Evolutionary conservation across 1,140 invertebrate species (phyloP).

Genomic region (Leptopilina boulardi): DNA sequence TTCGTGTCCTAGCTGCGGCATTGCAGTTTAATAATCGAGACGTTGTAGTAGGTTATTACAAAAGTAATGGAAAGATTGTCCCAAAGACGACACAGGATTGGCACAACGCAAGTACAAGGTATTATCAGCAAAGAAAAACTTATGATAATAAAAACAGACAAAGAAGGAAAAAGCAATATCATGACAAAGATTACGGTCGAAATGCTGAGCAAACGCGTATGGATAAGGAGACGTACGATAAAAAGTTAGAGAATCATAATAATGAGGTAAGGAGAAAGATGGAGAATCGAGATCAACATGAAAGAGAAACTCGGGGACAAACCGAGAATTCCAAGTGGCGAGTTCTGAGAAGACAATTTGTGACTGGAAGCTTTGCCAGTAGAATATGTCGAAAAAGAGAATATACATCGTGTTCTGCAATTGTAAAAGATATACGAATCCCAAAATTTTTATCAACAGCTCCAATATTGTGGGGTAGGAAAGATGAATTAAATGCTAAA

Average conservation of each 20-base stretch:
- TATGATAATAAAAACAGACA: no score
- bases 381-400: neutral
- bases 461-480: neutral
- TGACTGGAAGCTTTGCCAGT: neutral
- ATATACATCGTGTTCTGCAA: neutral
- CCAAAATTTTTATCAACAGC: neutral
- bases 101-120: no score
- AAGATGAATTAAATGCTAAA: neutral
- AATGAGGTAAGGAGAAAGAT: constrained; percentile 36
- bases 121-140: no score
- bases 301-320: neutral
- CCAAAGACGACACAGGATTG: no score
- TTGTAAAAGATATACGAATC: neutral
- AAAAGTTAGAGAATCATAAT: constrained; percentile 26
- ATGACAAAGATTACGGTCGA: no score
- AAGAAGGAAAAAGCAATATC: no score
- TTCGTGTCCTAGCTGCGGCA: no score
- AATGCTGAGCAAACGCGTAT: no score
- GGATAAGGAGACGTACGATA: no score
- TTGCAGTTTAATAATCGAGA: no score
- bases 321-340: neutral
- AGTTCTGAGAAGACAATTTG: neutral
- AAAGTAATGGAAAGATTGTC: no score
- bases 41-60: no score
- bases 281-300: neutral